Evolutionary conservation across 1,140 invertebrate species (phyloP).

Genomic region (Drosophila biarmipes): DNA sequence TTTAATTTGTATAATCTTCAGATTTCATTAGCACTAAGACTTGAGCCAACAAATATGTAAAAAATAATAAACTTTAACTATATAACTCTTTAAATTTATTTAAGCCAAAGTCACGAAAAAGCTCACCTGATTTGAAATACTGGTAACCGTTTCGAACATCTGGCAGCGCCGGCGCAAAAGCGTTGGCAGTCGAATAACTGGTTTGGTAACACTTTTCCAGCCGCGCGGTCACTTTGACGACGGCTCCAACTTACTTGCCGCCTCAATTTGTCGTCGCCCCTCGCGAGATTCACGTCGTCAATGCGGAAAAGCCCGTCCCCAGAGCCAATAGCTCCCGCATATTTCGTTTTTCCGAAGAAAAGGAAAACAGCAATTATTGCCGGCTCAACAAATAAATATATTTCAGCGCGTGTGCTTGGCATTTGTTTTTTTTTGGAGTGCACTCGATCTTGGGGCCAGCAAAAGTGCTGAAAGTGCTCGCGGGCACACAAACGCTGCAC

Average conservation of each 20-base stretch:
- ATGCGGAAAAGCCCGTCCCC: constrained; percentile 2
- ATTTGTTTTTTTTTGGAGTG: constrained; percentile 35
- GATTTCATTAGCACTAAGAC: too few species aligned
- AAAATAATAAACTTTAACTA: too few species aligned
- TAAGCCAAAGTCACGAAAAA: background rate
- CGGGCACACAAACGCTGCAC: constrained; percentile 47
- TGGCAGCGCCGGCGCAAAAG: background rate
- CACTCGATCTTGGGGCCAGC: constrained; percentile 11
- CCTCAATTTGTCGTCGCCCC: constrained; percentile 49
- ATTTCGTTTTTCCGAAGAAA: constrained; percentile 1
- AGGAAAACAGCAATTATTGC: background rate
- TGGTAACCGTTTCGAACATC: background rate
- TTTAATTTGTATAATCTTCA: too few species aligned
- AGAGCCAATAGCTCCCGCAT: background rate
- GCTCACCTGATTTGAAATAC: background rate
- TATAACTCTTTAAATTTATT: too few species aligned
- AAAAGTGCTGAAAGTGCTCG: constrained; percentile 28
- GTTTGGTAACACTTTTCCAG: background rate
- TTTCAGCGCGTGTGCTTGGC: constrained; percentile 5
- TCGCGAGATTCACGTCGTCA: constrained; percentile 25
- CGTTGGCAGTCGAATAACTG: constrained; percentile 4
- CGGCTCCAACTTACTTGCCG: constrained; percentile 16
- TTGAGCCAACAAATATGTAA: too few species aligned
- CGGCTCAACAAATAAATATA: constrained; percentile 7
- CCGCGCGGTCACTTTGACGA: constrained; percentile 17